phyloP scores from a whole-genome alignment of 2,113 vertebrate genomes.

The Pseudorectes ferrugineus region DNA sequence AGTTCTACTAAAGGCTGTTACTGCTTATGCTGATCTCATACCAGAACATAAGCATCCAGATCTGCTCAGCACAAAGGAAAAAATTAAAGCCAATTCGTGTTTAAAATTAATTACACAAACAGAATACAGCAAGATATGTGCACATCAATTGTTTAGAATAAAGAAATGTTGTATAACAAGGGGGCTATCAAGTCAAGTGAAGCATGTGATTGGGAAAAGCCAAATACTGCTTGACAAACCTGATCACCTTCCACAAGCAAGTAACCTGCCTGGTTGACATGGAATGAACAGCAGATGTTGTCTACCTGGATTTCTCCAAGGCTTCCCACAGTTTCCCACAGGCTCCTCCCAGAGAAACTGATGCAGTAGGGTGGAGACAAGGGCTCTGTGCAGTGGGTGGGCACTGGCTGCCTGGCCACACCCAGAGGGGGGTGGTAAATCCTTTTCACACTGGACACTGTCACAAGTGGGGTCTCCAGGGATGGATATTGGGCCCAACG shows the following conservation, averaged over 20 bases:
- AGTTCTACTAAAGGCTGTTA: neutral
- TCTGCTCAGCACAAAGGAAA: neutral
- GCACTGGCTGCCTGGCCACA: neutral
- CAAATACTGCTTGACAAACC: neutral
- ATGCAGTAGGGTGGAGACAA: neutral
- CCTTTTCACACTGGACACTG: neutral
- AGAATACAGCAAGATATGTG: neutral
- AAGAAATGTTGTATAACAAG: neutral
- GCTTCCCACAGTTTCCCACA: neutral
- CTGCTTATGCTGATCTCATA: neutral
- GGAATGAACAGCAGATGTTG: neutral
- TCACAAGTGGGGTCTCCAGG: neutral
- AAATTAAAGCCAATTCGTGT: neutral
- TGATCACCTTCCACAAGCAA: accelerated
- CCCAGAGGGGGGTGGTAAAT: neutral
- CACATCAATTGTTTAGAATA: neutral
- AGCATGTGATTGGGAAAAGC: neutral
- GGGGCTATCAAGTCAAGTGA: neutral
- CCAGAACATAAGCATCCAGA: neutral
- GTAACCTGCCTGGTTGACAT: neutral
- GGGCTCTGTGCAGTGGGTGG: no score
- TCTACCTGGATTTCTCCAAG: neutral
- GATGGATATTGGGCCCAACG: accelerated
- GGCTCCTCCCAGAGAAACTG: neutral
- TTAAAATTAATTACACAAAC: neutral